phyloP scores from a whole-genome alignment of 1,140 invertebrate species.

The Neomicropteryx cornuta region DNA sequence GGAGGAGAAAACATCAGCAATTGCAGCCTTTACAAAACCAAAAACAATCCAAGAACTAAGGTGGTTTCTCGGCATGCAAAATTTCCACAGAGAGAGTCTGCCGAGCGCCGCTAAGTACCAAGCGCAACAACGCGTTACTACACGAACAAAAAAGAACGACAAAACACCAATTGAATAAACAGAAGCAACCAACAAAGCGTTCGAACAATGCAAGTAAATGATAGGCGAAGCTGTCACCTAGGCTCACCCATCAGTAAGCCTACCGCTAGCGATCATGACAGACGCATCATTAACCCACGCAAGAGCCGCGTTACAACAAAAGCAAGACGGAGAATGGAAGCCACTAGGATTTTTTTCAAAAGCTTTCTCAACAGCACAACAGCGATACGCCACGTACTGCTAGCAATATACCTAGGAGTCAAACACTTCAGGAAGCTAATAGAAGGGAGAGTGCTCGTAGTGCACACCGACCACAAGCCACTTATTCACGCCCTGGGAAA shows the following conservation, averaged over 20 bases:
- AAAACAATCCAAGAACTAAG: conserved; percentile 18
- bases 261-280: conserved; percentile 7
- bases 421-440: too few species aligned
- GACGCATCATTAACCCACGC: conserved; percentile 25
- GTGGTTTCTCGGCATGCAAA: conserved; percentile 28
- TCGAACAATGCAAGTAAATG: conserved; percentile 25
- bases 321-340: conserved; percentile 6
- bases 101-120: conserved; percentile 12
- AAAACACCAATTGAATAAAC: conserved; percentile 20
- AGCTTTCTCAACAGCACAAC: too few species aligned
- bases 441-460: too few species aligned
- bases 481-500: too few species aligned
- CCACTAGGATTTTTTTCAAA: conserved; percentile 24
- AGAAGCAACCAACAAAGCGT: conserved; percentile 17
- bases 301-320: conserved; percentile 24
- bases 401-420: too few species aligned
- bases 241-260: conserved; percentile 13
- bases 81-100: conserved; percentile 21
- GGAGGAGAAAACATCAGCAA: conserved; percentile 12
- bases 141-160: conserved; percentile 10
- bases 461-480: too few species aligned
- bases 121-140: conserved; percentile 6
- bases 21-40: conserved; percentile 19
- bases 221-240: conserved; percentile 18
- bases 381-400: too few species aligned